phyloP scores from a whole-genome alignment of 2,888 invertebrate species.

The Carpatolechia fugitivella region DNA sequence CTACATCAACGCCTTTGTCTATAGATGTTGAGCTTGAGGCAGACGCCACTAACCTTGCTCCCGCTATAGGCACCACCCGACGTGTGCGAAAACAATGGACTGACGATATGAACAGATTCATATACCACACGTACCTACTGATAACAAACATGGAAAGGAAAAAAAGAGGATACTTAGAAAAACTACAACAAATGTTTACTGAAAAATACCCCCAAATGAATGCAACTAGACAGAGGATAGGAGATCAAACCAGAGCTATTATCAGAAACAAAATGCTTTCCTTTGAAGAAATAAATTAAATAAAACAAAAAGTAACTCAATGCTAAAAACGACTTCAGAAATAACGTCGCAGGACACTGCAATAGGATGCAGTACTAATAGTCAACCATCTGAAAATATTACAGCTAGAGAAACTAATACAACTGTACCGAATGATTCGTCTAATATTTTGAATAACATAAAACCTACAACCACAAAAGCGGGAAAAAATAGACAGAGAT shows the following conservation, averaged over 20 bases:
- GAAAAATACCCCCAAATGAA: background rate
- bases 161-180: background rate
- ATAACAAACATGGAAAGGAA: background rate
- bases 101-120: conserved; percentile 13
- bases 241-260: too few relatives aligned
- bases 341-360: too few relatives aligned
- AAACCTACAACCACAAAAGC: conserved; percentile 13
- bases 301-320: too few relatives aligned
- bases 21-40: conserved; percentile 19
- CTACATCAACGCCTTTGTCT: background rate
- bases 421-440: background rate
- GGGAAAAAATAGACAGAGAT: conserved; percentile 21
- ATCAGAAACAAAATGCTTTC: too few relatives aligned
- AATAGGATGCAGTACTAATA: too few relatives aligned
- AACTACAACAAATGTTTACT: background rate
- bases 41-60: background rate
- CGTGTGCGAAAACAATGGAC: conserved; percentile 12
- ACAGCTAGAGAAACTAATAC: background rate
- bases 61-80: conserved; percentile 4
- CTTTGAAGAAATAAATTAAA: too few relatives aligned
- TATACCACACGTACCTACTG: conserved; percentile 14
- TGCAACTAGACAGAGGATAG: background rate
- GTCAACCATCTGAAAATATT: too few relatives aligned
- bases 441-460: background rate
- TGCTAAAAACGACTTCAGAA: too few relatives aligned